These are phyloP conservation scores for Anarsia innoxiella DNA, from an alignment of 2,888 invertebrate species.

Conservation along the genomic window DNA sequence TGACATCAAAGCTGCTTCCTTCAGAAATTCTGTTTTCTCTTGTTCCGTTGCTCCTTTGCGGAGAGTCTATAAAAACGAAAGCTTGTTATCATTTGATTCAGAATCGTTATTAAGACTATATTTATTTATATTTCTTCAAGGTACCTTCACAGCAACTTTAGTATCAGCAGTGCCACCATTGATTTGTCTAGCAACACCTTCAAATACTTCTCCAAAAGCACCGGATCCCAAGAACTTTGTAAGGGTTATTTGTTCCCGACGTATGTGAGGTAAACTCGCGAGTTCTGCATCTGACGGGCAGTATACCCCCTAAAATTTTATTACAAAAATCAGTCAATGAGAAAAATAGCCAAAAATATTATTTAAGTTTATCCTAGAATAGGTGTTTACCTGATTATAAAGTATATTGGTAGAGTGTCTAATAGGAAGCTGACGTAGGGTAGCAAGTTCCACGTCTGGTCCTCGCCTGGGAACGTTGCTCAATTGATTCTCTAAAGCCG, in stretches of 20 bases:
- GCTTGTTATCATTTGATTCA: not conserved
- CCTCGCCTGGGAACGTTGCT: slow-evolving; percentile 58
- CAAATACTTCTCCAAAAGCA: slow-evolving; percentile 98
- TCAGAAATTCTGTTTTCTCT: slow-evolving; percentile 94
- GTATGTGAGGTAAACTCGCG: slow-evolving; percentile 88
- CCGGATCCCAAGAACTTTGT: slow-evolving; percentile 95
- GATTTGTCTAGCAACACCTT: slow-evolving; percentile 87
- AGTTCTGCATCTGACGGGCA: slow-evolving; percentile 84
- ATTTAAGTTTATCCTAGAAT: too few relatives aligned
- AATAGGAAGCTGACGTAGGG: slow-evolving; percentile 88
- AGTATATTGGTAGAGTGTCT: slow-evolving; percentile 90
- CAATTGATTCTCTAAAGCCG: slow-evolving; percentile 71
- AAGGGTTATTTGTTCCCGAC: slow-evolving; percentile 88
- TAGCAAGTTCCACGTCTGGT: slow-evolving; percentile 90
- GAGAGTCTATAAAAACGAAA: slow-evolving; percentile 78
- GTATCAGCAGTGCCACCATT: slow-evolving; percentile 76
- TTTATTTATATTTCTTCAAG: not conserved
- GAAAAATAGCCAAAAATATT: too few relatives aligned
- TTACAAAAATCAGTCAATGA: too few relatives aligned
- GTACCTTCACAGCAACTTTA: slow-evolving; percentile 93
- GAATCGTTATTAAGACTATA: too few relatives aligned
- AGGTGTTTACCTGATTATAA: slow-evolving; percentile 79
- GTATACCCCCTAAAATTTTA: slow-evolving; percentile 44
- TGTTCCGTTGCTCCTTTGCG: slow-evolving; percentile 93
- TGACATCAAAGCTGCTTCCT: slow-evolving; percentile 97